These are phyloP conservation scores for Lithobates sylvaticus DNA, from an alignment of 2,797 vertebrate species.

Conservation along the genomic window DNA sequence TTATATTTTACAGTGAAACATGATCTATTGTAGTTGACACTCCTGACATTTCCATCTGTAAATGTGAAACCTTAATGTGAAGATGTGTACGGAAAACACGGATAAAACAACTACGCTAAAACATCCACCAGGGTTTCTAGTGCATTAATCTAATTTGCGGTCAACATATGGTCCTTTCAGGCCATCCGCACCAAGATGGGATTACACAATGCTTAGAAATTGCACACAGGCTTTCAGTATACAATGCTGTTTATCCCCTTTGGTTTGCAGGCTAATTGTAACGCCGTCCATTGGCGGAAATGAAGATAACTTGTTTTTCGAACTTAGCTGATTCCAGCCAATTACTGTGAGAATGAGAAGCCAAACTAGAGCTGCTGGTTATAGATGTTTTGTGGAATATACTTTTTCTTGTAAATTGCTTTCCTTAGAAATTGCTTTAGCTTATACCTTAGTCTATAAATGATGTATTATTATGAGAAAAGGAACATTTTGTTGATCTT, in stretches of 20 bases:
- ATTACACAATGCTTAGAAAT: conserved; percentile 3
- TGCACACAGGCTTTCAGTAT: conserved; percentile 1
- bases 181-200: neutral
- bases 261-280: conserved; percentile 8
- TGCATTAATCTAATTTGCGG: conserved; percentile 45
- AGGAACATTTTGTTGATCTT: conserved; percentile 1
- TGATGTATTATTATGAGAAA: neutral
- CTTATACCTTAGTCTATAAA: neutral
- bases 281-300: neutral
- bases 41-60: conserved; percentile 27
- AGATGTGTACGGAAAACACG: conserved; percentile 24
- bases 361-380: neutral
- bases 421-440: conserved; percentile 11
- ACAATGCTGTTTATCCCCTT: neutral
- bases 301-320: conserved; percentile 9
- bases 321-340: neutral
- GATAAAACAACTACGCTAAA: neutral
- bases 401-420: neutral
- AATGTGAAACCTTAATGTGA: conserved; percentile 41
- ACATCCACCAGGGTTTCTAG: conserved; percentile 14
- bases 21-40: conserved; percentile 42
- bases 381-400: conserved; percentile 1
- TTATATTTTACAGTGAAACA: conserved; percentile 15
- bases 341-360: neutral
- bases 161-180: conserved; percentile 5